These are phyloP conservation scores for Hypolimnas misippus DNA, from an alignment of 2,888 invertebrate genomes.

Conservation along the genomic window DNA sequence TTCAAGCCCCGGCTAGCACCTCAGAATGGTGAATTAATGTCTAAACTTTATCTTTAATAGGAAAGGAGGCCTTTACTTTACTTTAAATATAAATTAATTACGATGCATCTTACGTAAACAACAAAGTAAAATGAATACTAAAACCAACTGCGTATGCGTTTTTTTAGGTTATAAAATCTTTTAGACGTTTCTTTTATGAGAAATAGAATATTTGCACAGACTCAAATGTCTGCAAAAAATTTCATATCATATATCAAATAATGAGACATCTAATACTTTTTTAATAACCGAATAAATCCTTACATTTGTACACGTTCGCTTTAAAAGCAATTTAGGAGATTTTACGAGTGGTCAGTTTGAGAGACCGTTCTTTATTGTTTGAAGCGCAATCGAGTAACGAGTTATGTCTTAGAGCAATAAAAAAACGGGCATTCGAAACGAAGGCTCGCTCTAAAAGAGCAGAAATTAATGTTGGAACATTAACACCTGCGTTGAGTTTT, in stretches of 20 bases:
- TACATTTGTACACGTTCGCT: constrained; percentile 37
- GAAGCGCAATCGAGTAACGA: constrained; percentile 48
- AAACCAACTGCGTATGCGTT: no score
- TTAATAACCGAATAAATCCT: constrained; percentile 22
- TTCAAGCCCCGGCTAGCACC: no score
- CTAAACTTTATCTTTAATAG: no score
- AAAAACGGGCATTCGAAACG: constrained; percentile 43
- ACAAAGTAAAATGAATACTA: no score
- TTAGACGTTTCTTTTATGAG: no score
- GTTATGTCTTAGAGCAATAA: constrained; percentile 42
- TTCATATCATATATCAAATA: background rate
- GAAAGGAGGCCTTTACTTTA: no score
- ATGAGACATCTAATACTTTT: background rate
- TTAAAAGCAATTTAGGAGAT: constrained; percentile 47
- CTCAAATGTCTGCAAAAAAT: background rate
- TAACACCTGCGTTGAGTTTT: constrained; percentile 42
- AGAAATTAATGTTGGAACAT: constrained; percentile 41
- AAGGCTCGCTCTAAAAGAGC: constrained; percentile 34
- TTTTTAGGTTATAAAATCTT: no score
- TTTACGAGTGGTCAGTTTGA: constrained; percentile 53
- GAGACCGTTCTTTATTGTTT: constrained; percentile 49
- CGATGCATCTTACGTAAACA: no score
- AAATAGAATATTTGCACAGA: no score
- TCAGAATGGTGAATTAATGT: no score
- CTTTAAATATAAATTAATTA: no score